These are phyloP conservation scores for Pandemis cinnamomeana DNA, from an alignment of 2,888 invertebrate species.

Conservation along the genomic window DNA sequence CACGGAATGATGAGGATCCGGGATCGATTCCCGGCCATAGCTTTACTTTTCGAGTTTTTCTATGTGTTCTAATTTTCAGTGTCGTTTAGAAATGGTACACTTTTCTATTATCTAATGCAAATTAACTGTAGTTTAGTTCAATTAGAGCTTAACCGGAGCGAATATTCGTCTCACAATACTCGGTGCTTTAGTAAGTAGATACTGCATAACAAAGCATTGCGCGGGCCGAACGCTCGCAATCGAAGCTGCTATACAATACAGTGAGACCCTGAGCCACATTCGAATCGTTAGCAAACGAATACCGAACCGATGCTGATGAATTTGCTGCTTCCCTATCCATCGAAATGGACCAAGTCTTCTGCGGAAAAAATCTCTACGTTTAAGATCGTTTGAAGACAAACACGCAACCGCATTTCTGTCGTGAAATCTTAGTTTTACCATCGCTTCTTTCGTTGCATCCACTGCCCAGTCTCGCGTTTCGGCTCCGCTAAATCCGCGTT, in stretches of 20 bases:
- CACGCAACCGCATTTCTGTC: conserved; percentile 9
- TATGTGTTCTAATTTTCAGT: too few relatives aligned
- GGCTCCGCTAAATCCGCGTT: conserved; percentile 28
- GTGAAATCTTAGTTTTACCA: not conserved
- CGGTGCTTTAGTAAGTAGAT: conserved; percentile 37
- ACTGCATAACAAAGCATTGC: conserved; percentile 53
- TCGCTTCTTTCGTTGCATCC: not conserved
- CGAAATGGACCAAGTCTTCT: not conserved
- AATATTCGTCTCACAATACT: conserved; percentile 49
- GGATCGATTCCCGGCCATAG: too few relatives aligned
- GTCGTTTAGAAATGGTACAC: too few relatives aligned
- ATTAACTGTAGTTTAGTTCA: conserved; percentile 21
- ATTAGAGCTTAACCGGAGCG: conserved; percentile 40
- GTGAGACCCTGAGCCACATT: conserved; percentile 66
- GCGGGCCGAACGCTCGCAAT: conserved; percentile 54
- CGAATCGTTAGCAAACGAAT: conserved; percentile 48
- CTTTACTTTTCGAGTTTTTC: too few relatives aligned
- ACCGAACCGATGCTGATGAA: conserved; percentile 25
- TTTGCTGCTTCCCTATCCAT: conserved; percentile 12
- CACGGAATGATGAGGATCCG: too few relatives aligned
- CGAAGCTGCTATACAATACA: conserved; percentile 54
- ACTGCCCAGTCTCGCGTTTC: not conserved
- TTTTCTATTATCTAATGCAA: conserved; percentile 16
- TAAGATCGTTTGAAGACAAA: not conserved
- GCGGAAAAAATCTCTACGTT: not conserved